Evolutionary conservation across 1,140 invertebrate genomes (phyloP).

Genomic region (Drosophila lacteicornis): DNA sequence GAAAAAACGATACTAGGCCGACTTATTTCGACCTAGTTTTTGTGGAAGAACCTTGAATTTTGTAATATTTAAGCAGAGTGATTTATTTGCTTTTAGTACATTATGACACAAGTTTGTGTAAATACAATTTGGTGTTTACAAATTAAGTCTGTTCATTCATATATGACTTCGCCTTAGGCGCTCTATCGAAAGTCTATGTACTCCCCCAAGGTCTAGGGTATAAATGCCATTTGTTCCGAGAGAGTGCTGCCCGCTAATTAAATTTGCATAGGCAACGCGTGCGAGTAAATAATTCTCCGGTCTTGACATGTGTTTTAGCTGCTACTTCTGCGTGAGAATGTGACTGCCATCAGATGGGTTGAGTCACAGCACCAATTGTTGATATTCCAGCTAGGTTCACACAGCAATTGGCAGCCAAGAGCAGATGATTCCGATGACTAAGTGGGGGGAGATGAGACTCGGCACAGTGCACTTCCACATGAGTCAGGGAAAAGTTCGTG

Average conservation of each 20-base stretch:
- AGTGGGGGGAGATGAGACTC: conserved; percentile 22
- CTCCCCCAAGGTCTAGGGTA: conserved; percentile 15
- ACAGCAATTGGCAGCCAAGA: conserved; percentile 62
- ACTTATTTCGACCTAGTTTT: conserved; percentile 1
- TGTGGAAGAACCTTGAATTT: not conserved
- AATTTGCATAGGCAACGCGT: conserved; percentile 58
- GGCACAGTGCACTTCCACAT: conserved; percentile 34
- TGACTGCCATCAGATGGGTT: conserved; percentile 47
- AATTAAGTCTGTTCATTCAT: not conserved
- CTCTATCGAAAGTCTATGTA: not conserved
- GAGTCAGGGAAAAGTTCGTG: conserved; percentile 53
- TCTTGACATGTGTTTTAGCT: conserved; percentile 43
- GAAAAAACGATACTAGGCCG: no score
- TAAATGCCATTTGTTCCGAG: conserved; percentile 27
- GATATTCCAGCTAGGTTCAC: conserved; percentile 57
- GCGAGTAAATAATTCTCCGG: conserved; percentile 46
- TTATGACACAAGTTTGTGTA: not conserved
- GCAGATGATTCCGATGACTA: conserved; percentile 58
- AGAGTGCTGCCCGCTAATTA: conserved; percentile 48
- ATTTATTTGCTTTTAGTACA: no score
- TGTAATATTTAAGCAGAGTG: not conserved
- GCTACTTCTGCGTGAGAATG: conserved; percentile 43
- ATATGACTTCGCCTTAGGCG: no score
- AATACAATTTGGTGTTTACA: not conserved
- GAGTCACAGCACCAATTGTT: conserved; percentile 59